phyloP scores from a whole-genome alignment of 2,888 invertebrate species.

The Ctena decussata region DNA sequence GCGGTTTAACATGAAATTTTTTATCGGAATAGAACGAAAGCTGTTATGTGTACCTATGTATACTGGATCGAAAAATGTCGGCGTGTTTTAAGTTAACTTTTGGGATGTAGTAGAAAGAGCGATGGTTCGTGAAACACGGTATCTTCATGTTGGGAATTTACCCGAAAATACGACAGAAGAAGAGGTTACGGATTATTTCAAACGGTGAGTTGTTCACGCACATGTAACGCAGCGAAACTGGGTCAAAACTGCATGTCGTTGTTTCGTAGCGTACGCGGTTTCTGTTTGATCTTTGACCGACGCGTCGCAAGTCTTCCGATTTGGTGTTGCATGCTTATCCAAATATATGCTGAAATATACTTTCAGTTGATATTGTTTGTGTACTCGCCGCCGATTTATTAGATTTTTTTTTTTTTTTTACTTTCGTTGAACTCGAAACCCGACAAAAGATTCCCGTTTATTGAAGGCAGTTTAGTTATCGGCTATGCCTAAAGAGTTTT shows the following conservation, averaged over 20 bases:
- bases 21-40: constrained; percentile 65
- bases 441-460: too few relatives aligned
- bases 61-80: constrained; percentile 66
- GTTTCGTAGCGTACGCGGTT: not conserved
- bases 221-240: constrained; percentile 30
- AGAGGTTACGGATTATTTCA: constrained; percentile 98
- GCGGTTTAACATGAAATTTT: constrained; percentile 70
- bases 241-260: constrained; percentile 23
- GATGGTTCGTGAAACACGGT: constrained; percentile 99
- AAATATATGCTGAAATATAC: too few relatives aligned
- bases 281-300: not conserved
- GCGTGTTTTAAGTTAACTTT: constrained; percentile 65
- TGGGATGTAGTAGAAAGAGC: constrained; percentile 74
- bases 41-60: constrained; percentile 64
- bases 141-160: constrained; percentile 99
- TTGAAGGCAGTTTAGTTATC: too few relatives aligned
- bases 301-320: too few relatives aligned
- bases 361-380: too few relatives aligned
- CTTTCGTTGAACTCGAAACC: too few relatives aligned
- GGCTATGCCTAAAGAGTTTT: too few relatives aligned
- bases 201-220: constrained; percentile 91
- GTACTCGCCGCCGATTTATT: too few relatives aligned
- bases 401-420: too few relatives aligned
- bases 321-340: too few relatives aligned
- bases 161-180: constrained; percentile 99